A percentile compares a stretch with the other conserved stretches of the same genome.
These are phyloP conservation scores for Pelosia muscerda DNA, from an alignment of 2,888 invertebrate genomes.

Conservation along the genomic window DNA sequence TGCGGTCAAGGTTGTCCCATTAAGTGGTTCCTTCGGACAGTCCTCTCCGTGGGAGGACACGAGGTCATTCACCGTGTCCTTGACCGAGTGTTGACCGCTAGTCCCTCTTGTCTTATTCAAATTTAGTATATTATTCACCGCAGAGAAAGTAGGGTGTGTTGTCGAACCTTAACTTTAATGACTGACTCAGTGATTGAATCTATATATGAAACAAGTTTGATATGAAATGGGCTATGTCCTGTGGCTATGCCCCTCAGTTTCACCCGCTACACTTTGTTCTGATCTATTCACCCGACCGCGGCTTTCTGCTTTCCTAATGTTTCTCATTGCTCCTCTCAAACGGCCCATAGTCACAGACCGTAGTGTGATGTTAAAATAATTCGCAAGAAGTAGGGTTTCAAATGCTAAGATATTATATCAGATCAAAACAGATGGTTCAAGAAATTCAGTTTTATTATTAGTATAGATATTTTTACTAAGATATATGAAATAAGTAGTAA, in stretches of 20 bases:
- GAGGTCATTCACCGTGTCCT: conserved; percentile 76
- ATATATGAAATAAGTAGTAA: conserved; percentile 15
- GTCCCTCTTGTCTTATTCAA: conserved; percentile 45
- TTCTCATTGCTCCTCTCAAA: too few species aligned
- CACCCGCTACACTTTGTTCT: neutral
- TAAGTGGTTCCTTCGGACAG: conserved; percentile 20
- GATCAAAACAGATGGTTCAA: neutral
- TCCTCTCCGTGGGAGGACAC: conserved; percentile 49
- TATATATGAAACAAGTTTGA: conserved; percentile 14
- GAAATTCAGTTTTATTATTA: neutral
- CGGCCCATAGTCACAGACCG: too few species aligned
- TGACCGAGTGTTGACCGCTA: conserved; percentile 66
- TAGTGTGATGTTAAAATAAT: neutral
- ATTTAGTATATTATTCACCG: conserved; percentile 47
- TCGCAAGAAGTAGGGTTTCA: too few species aligned
- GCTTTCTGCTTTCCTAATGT: neutral
- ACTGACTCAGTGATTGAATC: conserved; percentile 5
- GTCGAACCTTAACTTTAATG: neutral
- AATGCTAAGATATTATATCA: too few species aligned
- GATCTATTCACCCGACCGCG: neutral
- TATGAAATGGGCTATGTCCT: too few species aligned
- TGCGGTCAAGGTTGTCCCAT: conserved; percentile 18
- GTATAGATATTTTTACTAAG: conserved; percentile 9
- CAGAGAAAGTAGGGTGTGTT: conserved; percentile 36
- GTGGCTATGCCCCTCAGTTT: neutral